Base-by-base conservation (phyloP, 64 coral and sea anemone species). In the Pocillopora verrucosa region DNA sequence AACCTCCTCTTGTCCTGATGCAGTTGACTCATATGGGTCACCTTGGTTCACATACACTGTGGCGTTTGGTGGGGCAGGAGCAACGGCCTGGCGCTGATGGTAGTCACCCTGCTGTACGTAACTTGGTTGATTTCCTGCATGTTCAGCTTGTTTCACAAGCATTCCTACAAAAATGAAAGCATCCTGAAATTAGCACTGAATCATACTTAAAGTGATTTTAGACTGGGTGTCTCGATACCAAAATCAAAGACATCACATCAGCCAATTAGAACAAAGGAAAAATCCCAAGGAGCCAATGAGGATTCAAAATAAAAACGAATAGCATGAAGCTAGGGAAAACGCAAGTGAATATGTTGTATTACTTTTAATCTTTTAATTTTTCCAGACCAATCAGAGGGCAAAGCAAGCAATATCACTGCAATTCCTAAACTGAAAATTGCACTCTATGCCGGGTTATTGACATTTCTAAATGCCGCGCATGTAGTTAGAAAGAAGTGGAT, bases 1-100 rank as follows among this genome's bases (percentile, higher is more conserved):
- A 16, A 85, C 64, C 56, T 85, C 82, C 12, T 85, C 82, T 2
- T 85, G 82, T 72, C 82, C 82, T 58, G 63, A 22, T 9, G 72
- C 82, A 85, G 64, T 58, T 57, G 82, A 2, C 26, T 85, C 64
- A 85, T 22, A 85, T 85, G 36, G 82, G 4, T 56, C 30, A 3
- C 63, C 35, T 58, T 51, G 65, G 37, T 85, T 85, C 12, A 72
- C 82, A 85, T 72, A 85, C 82, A 85, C 9, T 24, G 65, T 25
- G 9, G 63, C 4, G 41, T 58, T 72, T 17, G 69, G 16, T 25
- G 63, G 65, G 13, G 63, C 16, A 65, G 80, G 25, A 17, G 19
- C 62, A 65, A 85, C 37, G 9, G 36, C 19, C 36, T 85, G 79
- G 25, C 60, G 30, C 36, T 81, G 41, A 51, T 51, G 62, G 81